A percentile compares a stretch with the other conserved stretches of the same genome.
Conservation (phyloP, 1,140 invertebrate genomes). For the Apocrypta bakeri region DNA sequence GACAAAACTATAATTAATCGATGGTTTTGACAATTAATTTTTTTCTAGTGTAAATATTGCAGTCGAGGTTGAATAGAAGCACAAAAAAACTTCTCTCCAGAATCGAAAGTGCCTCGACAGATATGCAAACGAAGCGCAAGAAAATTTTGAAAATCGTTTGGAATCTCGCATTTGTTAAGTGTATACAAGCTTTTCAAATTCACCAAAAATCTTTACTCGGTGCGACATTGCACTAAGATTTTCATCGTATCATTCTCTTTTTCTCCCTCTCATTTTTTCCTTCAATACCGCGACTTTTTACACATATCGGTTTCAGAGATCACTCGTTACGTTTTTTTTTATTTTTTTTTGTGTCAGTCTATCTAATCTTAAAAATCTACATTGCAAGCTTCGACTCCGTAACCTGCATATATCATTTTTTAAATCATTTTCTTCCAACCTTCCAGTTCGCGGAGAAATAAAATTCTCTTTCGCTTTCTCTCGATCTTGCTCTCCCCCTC, state of each 20-base stretch:
- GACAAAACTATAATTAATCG: slow-evolving; percentile 18
- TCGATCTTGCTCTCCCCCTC: too few species aligned
- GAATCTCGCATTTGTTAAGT: slow-evolving; percentile 20
- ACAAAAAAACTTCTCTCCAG: slow-evolving; percentile 13
- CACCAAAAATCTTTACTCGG: slow-evolving; percentile 12
- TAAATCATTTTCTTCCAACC: neutral
- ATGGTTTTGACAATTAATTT: slow-evolving; percentile 6
- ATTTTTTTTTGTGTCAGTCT: slow-evolving; percentile 55
- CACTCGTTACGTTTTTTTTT: slow-evolving; percentile 58
- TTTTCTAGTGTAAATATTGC: neutral
- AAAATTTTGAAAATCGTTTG: neutral
- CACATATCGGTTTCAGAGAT: slow-evolving; percentile 58
- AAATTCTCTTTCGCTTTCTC: slow-evolving; percentile 18
- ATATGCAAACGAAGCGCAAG: neutral
- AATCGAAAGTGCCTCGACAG: slow-evolving; percentile 48
- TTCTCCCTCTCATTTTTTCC: slow-evolving; percentile 16
- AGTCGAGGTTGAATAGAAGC: slow-evolving; percentile 11
- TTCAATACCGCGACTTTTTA: slow-evolving; percentile 51
- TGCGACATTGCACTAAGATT: slow-evolving; percentile 11
- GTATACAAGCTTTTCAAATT: neutral
- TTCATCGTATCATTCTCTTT: slow-evolving; percentile 13
- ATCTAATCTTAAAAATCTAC: slow-evolving; percentile 58
- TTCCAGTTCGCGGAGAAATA: slow-evolving; percentile 27
- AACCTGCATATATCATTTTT: slow-evolving; percentile 47
- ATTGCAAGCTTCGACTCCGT: slow-evolving; percentile 56